Conservation (phyloP, 2,888 invertebrate species). For the Pachymerium ferrugineum region DNA sequence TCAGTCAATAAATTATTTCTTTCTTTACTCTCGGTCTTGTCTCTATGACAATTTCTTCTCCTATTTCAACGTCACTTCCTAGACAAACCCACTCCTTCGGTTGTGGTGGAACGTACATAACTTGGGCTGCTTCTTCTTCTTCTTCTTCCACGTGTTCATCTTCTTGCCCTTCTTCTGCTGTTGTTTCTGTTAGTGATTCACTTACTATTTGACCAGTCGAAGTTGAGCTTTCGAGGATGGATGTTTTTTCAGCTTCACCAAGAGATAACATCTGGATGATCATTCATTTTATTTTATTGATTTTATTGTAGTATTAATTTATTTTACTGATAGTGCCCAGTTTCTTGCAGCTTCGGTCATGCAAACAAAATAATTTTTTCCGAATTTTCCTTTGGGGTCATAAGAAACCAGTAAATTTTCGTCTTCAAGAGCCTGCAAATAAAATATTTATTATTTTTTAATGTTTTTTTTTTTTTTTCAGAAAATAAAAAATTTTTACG, state of each 20-base stretch:
- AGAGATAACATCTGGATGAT: no score
- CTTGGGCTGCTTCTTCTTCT: neutral
- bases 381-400: neutral
- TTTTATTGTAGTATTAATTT: no score
- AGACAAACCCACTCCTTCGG: neutral
- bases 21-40: neutral
- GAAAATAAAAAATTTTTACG: no score
- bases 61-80: neutral
- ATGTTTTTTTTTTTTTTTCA: neutral
- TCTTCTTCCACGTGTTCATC: neutral
- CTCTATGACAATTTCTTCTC: neutral
- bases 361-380: neutral
- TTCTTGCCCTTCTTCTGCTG: no score
- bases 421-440: neutral
- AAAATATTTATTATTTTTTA: neutral
- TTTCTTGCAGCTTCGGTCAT: neutral
- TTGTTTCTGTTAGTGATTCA: neutral
- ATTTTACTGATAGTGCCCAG: neutral
- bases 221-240: no score
- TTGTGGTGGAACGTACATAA: neutral
- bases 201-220: no score
- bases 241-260: no score
- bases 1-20: no score
- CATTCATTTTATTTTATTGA: no score
- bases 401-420: neutral